Conservation (phyloP, 2,888 invertebrate genomes). For the Alloplasta piceator region DNA sequence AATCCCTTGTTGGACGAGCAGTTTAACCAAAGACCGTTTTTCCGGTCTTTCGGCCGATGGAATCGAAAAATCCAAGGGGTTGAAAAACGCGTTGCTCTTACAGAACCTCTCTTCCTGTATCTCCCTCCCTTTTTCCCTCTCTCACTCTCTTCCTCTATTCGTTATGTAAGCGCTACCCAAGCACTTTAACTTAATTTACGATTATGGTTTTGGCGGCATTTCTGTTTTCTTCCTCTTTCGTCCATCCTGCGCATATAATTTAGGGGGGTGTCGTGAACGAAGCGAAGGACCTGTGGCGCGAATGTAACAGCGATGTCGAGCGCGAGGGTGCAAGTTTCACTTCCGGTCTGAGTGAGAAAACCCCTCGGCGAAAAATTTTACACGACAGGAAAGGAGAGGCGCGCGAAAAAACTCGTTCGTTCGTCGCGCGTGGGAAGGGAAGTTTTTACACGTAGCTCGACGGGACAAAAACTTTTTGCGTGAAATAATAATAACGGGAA, state of each 20-base stretch:
- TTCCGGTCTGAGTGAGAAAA: slow-evolving; percentile 30
- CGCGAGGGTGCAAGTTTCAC: background rate
- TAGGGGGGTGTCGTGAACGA: slow-evolving; percentile 62
- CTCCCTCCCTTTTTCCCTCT: slow-evolving; percentile 32
- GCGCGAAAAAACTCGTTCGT: background rate
- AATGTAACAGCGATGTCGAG: background rate
- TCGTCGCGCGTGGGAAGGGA: background rate
- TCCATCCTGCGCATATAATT: slow-evolving; percentile 49
- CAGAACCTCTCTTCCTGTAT: background rate
- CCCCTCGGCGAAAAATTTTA: slow-evolving; percentile 20
- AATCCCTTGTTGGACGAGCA: too few species aligned
- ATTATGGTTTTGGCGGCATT: slow-evolving; percentile 73
- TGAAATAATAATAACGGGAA: too few species aligned
- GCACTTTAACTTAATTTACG: slow-evolving; percentile 80
- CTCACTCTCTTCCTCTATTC: slow-evolving; percentile 47
- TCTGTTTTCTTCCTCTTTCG: slow-evolving; percentile 61
- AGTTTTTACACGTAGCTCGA: background rate
- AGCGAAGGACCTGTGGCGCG: slow-evolving; percentile 32
- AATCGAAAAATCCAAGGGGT: too few species aligned
- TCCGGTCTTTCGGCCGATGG: too few species aligned
- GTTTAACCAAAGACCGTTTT: too few species aligned
- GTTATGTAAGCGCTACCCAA: slow-evolving; percentile 72
- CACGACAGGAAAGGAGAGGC: slow-evolving; percentile 1
- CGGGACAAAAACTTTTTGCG: background rate
- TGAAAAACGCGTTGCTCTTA: too few species aligned